Percentiles rank a stretch among this genome's conserved stretches.
Evolutionary conservation across 2,888 invertebrate genomes (phyloP).

Genomic region (Aleiodes testaceus): DNA sequence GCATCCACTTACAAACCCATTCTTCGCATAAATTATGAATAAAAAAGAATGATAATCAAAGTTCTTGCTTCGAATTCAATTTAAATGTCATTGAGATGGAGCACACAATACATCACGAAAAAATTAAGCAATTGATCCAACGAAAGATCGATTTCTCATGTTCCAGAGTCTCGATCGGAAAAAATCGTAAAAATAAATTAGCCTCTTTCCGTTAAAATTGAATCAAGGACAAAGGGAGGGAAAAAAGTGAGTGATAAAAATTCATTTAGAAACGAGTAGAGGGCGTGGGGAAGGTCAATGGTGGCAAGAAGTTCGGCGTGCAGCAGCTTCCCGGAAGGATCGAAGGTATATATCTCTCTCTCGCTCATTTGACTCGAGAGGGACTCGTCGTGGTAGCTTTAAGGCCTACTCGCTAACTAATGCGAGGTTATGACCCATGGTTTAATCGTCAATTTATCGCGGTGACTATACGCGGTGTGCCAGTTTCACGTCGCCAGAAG

Average conservation of each 20-base stretch:
- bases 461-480: conserved; percentile 50
- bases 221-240: conserved; percentile 9
- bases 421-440: conserved; percentile 57
- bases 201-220: conserved; percentile 2
- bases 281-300: conserved; percentile 53
- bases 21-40: conserved; percentile 30
- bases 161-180: background rate
- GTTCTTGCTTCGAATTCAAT: conserved; percentile 65
- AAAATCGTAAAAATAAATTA: conserved; percentile 18
- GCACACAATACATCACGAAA: too few species aligned
- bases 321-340: conserved; percentile 49
- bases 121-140: background rate
- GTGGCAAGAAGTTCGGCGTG: conserved; percentile 42
- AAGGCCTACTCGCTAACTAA: conserved; percentile 55
- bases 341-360: conserved; percentile 27
- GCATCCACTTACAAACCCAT: conserved; percentile 1
- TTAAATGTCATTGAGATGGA: conserved; percentile 46
- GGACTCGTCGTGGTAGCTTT: conserved; percentile 47
- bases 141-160: conserved; percentile 13
- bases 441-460: conserved; percentile 63
- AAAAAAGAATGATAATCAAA: conserved; percentile 37
- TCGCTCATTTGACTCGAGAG: conserved; percentile 21
- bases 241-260: background rate
- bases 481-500: conserved; percentile 26
- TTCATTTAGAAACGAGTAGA: conserved; percentile 39